Evolutionary conservation across 30 jellyfish, hydroid and myxozoan genomes (phyloP).

Genomic region (Hydra vulgaris): DNA sequence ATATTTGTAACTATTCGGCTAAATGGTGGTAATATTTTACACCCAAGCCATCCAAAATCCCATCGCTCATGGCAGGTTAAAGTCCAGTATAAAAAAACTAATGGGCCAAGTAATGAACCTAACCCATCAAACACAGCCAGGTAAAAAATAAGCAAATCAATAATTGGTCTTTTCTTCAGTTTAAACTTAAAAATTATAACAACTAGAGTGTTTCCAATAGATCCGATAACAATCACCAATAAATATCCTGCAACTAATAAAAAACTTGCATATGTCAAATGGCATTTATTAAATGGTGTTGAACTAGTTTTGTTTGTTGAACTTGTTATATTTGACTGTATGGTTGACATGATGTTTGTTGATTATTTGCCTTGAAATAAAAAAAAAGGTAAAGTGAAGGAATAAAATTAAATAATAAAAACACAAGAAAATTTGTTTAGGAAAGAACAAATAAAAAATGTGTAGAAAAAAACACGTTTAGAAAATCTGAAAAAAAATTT

Average conservation of each 20-base stretch:
- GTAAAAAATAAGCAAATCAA: slow-evolving; percentile 46
- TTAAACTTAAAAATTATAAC: slow-evolving; percentile 29
- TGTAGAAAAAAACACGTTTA: no score
- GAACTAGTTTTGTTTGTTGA: no score
- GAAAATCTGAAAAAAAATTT: no score
- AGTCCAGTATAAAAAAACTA: slow-evolving; percentile 42
- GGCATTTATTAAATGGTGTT: no score
- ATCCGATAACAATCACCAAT: slow-evolving; percentile 41
- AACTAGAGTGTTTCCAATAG: slow-evolving; percentile 51
- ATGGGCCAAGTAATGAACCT: slow-evolving; percentile 55
- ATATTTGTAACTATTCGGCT: slow-evolving; percentile 46
- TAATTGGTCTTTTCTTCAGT: slow-evolving; percentile 47
- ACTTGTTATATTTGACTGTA: no score
- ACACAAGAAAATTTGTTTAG: no score
- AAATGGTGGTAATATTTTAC: slow-evolving; percentile 57
- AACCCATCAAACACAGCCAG: slow-evolving; percentile 58
- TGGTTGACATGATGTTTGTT: no score
- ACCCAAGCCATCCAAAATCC: slow-evolving; percentile 79
- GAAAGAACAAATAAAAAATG: no score
- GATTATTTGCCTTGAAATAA: no score
- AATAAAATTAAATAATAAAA: no score
- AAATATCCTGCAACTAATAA: slow-evolving; percentile 21
- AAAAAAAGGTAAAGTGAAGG: no score
- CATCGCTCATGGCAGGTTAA: slow-evolving; percentile 33
- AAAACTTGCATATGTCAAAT: neutral